Conservation (phyloP, 2,113 vertebrate species). For the Epinephelus lanceolatus region DNA sequence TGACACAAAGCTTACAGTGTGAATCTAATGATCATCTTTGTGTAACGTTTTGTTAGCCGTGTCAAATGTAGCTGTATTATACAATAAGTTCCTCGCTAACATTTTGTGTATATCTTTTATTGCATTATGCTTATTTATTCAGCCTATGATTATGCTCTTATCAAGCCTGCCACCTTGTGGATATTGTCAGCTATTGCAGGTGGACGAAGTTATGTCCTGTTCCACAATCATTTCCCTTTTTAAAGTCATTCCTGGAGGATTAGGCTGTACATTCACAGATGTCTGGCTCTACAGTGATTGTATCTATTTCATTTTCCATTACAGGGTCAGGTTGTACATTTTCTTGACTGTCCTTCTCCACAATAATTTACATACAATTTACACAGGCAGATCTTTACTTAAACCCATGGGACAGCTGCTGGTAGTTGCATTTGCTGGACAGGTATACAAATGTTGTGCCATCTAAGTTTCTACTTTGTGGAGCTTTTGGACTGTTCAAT, state of each 20-base stretch:
- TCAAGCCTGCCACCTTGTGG: background rate
- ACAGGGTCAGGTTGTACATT: background rate
- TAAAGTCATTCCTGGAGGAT: background rate
- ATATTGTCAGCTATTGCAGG: background rate
- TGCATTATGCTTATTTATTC: background rate
- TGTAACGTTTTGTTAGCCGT: no score
- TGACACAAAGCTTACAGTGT: no score
- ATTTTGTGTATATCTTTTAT: background rate
- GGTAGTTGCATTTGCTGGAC: background rate
- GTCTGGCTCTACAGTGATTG: no score
- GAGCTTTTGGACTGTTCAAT: background rate
- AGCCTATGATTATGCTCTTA: background rate
- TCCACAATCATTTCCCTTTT: background rate
- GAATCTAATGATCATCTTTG: no score
- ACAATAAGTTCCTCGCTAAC: background rate
- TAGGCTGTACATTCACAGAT: background rate
- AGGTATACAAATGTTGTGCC: background rate
- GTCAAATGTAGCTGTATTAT: no score
- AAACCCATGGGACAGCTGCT: background rate
- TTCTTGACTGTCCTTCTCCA: background rate
- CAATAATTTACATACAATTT: background rate
- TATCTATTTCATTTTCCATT: background rate
- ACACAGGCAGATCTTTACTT: background rate
- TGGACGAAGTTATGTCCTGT: background rate
- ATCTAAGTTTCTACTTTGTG: background rate